These are phyloP conservation scores for Epirrhoe tristata DNA, from an alignment of 2,888 invertebrate species.

Conservation along the genomic window DNA sequence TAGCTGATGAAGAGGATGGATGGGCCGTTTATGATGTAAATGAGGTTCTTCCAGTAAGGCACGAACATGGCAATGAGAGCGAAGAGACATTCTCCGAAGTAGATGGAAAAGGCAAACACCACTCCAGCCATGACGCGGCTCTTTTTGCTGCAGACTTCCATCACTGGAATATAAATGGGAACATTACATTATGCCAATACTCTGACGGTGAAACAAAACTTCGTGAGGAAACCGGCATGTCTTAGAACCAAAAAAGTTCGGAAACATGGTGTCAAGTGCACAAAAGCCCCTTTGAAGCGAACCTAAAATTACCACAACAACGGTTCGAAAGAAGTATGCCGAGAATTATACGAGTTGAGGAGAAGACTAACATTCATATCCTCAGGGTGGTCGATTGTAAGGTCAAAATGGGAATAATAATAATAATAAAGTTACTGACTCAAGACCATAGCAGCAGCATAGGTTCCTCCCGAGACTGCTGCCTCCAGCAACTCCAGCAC, in stretches of 20 bases:
- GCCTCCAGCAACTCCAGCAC: conserved; percentile 69
- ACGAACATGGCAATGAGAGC: conserved; percentile 68
- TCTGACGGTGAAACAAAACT: no score
- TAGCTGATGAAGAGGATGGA: conserved; percentile 60
- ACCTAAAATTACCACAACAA: no score
- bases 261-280: no score
- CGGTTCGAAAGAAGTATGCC: no score
- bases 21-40: conserved; percentile 68
- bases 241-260: no score
- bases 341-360: no score
- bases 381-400: background rate
- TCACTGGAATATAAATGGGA: conserved; percentile 56
- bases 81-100: conserved; percentile 67
- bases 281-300: no score
- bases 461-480: conserved; percentile 62
- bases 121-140: conserved; percentile 67
- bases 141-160: conserved; percentile 67
- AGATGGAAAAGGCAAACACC: conserved; percentile 65
- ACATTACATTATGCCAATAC: background rate
- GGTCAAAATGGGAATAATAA: background rate
- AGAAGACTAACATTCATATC: no score
- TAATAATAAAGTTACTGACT: conserved; percentile 55
- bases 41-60: conserved; percentile 68
- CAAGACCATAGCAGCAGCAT: conserved; percentile 63
- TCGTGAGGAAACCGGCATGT: no score